Conservation (phyloP, 1,140 invertebrate species). For the Trissolcus basalis region DNA sequence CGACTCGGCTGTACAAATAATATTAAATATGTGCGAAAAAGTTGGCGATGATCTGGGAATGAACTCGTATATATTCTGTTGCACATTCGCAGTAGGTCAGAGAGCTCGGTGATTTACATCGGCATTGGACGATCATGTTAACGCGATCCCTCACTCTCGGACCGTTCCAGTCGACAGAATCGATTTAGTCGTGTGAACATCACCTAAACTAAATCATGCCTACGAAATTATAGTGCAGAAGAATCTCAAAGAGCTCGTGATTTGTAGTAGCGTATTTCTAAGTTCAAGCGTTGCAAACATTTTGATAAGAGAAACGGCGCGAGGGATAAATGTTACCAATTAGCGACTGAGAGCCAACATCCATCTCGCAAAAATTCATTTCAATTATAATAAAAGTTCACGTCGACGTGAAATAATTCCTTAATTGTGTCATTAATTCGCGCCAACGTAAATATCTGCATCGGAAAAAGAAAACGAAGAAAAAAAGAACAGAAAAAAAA, state of each 20-base stretch:
- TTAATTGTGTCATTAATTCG: no score
- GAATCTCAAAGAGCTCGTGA: conserved; percentile 29
- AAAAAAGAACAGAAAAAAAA: no score
- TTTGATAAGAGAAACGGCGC: no score
- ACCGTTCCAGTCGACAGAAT: conserved; percentile 49
- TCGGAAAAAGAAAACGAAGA: no score
- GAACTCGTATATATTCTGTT: conserved; percentile 36
- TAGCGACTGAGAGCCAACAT: no score
- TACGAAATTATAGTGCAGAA: conserved; percentile 45
- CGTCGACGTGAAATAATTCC: no score
- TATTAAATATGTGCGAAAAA: background rate
- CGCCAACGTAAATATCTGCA: no score
- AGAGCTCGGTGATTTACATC: conserved; percentile 43
- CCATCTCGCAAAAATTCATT: no score
- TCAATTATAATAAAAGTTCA: no score
- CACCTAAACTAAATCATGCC: conserved; percentile 40
- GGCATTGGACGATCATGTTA: conserved; percentile 35
- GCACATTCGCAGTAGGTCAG: conserved; percentile 39
- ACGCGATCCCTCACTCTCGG: conserved; percentile 53
- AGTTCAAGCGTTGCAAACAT: no score
- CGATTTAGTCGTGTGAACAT: conserved; percentile 61
- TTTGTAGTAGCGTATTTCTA: conserved; percentile 11
- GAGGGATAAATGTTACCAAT: no score
- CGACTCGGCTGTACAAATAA: no score
- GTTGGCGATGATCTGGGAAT: conserved; percentile 14